Base-by-base conservation (phyloP, 92 coral and sea anemone species). In the Paragorgia papillata region DNA sequence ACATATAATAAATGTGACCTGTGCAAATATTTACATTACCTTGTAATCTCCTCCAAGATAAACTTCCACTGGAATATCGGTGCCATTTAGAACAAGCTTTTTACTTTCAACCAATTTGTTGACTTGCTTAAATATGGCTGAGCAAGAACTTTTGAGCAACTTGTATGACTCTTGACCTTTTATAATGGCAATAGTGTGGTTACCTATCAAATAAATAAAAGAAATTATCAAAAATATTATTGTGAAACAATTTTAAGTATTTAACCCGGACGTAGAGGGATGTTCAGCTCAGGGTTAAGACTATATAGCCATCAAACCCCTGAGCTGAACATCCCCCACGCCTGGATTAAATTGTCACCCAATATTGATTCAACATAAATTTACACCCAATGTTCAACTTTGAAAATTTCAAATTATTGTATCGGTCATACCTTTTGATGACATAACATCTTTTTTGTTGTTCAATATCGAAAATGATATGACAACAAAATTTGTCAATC, bases 91-190 rank as follows among this genome's bases (percentile, higher is more conserved):
- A 17, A 51, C 58, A 17, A 51, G 20, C 58, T 51, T 22, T 51
- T 51, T 51, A 22, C 26, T 22, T 22, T 51, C 21, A 51, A 51
- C 58, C 58, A 51, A 51, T 51, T 51, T 51, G 58, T 51, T 51
- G 26, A 51, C 58, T 51, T 51, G 58, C 58, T 17, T 22, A 51
- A 51, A 51, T 17, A 51, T 22, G 26, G 20, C 26, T 51, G 58
- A 55, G 83, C 85, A 88, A 33, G 92, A 88, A 10, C 85, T 68
- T 62, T 85, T 58, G 24, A 88, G 61, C 27, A 88, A 85, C 3
- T 81, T 88, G 46, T 81, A 76, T 54, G 68, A 37, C 53, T 88
- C 86, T 0, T 88, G 78, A 2, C 89, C 89, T 39, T 88, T 88
- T 20, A 88, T 69, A 37, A 69, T 69, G 10, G 61, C 76, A 27